Base-by-base conservation (phyloP, 2,113 vertebrate species). In the Coryphaenoides rupestris region DNA sequence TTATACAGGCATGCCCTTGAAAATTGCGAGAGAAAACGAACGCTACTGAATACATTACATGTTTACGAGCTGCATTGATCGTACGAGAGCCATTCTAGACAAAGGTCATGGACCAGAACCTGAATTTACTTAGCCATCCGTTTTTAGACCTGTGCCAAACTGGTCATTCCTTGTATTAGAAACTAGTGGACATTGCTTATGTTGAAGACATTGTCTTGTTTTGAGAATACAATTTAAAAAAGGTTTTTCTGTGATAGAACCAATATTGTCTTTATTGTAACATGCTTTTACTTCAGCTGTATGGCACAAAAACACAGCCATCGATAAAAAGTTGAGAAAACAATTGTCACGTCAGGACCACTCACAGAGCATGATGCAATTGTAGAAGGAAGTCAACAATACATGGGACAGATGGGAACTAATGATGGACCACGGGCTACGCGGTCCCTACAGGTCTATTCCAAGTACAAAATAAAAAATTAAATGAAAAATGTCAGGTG, bases 271-370 rank as follows among this genome's bases (percentile, higher is more conserved):
- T 98, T 96, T 96, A 96, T 96, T 98, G 92, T 92, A 94, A 96
- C 94, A 97, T 92, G 92, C 92, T 90, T 87, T 79, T 72, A 82
- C 69, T 87, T 82, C 87, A 95, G 93, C 91, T 89, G 90, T 90
- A 90, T 94, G 96, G 94, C 93, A 96, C 92, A 95, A 84, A 10
- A 93, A 94, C 92, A 98, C 88, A 94, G 94, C 94, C 94, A 92
- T 93, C 89, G 91, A 91, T 92, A 89, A 88, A 92, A 85, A 83
- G 87, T 90, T 82, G 74, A 86, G 83, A 84, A 84, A 82, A 91
- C 89, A 92, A 69, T 81, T 80, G 79, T 83, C 84, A 90, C 68
- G 74, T 85, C 73, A 89, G 85, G 79, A 83, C 74, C 81, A 89
- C 81, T 88, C 87, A 90, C 87, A 91, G 75, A 86, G 76, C 75